Evolutionary conservation across 2,113 vertebrate genomes (phyloP).

Genomic region (Poecile atricapillus): DNA sequence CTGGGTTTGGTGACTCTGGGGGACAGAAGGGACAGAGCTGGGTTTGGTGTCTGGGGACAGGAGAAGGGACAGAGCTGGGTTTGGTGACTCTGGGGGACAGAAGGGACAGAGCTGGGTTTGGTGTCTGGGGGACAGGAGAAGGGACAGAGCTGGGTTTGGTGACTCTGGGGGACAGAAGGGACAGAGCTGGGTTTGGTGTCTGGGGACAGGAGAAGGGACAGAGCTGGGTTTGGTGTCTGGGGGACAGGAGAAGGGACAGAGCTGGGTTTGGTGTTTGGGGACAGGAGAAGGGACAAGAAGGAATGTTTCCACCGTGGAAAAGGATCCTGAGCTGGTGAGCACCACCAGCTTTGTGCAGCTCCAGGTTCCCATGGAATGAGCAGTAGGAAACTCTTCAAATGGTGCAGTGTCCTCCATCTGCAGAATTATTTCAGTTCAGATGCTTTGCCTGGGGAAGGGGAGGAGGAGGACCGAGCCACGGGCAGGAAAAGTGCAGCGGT

Average conservation of each 20-base stretch:
- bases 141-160: not conserved
- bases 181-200: not conserved
- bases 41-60: not conserved
- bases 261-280: not conserved
- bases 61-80: not conserved
- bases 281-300: not conserved
- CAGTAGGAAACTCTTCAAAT: fast-evolving
- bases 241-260: too few species aligned
- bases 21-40: not conserved
- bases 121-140: not conserved
- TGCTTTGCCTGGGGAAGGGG: not conserved
- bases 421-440: not conserved
- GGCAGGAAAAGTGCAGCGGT: not conserved
- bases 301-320: not conserved
- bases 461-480: not conserved
- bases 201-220: not conserved
- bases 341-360: fast-evolving
- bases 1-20: not conserved
- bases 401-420: not conserved
- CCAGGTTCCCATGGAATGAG: not conserved
- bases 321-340: not conserved
- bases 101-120: not conserved
- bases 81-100: not conserved
- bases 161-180: not conserved
- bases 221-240: not conserved